Base-by-base conservation (phyloP, 2,888 invertebrate genomes). In the Eugnorisma glareosa region DNA sequence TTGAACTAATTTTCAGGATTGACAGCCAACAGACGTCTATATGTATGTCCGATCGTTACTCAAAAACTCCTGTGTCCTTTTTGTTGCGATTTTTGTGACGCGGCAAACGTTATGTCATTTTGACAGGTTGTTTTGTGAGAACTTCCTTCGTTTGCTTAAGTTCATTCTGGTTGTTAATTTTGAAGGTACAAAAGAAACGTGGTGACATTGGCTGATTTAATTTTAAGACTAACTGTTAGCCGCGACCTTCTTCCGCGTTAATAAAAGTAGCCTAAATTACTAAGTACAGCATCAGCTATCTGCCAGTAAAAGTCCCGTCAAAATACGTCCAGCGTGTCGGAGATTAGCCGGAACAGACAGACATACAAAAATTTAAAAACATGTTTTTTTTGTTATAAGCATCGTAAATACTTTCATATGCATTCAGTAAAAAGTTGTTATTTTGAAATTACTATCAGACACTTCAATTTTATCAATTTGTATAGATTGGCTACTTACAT, bases 1-100 rank as follows among this genome's bases (percentile, higher is more conserved):
- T 28, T 35, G 73, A 83, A 83, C 83, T 0, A 78, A 75, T 83
- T 75, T 51, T 61, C n/a, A 54, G n/a, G 37, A 75, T 79, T 86
- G 86, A 78, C 73, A 72, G 73, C 40, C 13, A 77, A 77, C 51
- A 57, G 77, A 77, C 71, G 45, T 74, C 15, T 67, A 35, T 73
- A 59, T 31, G 45, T 66, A 71, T 51, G 71, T 72, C 59, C 10
- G 43, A 64, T 31, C 24, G 54, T 69, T 63, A 61, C 59, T 77
- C 73, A 74, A 61, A 84, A 77, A 67, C n/a, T 21, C 63, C 51
- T 63, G 57, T 43, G 37, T 69, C 35, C 24, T 78, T 66, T 63
- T 71, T 71, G 72, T 81, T 59, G 45, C 43, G 24, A 15, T 35
- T 54, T 67, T 54, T 54, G 71, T 75, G 43, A 51, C 35, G 45